phyloP scores from a whole-genome alignment of 1,140 invertebrate genomes.

The Triops longicaudatus region DNA sequence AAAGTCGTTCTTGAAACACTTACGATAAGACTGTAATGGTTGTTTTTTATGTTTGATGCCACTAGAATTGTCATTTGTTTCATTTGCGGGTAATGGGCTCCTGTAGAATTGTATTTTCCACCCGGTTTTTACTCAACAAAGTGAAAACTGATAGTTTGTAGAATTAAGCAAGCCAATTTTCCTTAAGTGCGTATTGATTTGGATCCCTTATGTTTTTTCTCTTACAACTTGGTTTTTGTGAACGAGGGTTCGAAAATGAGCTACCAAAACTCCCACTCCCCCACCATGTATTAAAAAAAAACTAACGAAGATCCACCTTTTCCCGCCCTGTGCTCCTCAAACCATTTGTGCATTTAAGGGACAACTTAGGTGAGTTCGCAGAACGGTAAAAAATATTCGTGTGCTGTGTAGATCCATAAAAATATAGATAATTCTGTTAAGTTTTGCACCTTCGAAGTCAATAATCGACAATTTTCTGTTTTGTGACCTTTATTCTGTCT shows the following conservation, averaged over 20 bases:
- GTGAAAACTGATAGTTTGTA: conserved; percentile 11
- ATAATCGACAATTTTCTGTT: neutral
- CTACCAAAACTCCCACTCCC: neutral
- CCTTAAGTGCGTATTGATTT: neutral
- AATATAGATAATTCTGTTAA: neutral
- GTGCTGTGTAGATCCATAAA: neutral
- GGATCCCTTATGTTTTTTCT: neutral
- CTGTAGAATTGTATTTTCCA: neutral
- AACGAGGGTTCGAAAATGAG: neutral
- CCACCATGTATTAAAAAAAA: neutral
- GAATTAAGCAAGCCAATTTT: neutral
- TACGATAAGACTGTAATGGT: neutral
- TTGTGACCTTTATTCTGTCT: neutral
- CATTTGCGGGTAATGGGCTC: neutral
- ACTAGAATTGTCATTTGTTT: neutral
- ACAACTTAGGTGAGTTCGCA: neutral
- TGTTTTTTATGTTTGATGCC: neutral
- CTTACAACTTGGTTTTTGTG: neutral
- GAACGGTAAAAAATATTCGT: neutral
- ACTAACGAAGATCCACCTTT: neutral
- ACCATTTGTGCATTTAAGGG: conserved; percentile 6
- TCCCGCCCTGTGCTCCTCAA: neutral
- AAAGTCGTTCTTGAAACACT: neutral
- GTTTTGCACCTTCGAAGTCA: neutral
- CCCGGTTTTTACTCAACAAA: neutral